phyloP scores from a whole-genome alignment of 1,140 invertebrate species.

The Bombus ignitus region DNA sequence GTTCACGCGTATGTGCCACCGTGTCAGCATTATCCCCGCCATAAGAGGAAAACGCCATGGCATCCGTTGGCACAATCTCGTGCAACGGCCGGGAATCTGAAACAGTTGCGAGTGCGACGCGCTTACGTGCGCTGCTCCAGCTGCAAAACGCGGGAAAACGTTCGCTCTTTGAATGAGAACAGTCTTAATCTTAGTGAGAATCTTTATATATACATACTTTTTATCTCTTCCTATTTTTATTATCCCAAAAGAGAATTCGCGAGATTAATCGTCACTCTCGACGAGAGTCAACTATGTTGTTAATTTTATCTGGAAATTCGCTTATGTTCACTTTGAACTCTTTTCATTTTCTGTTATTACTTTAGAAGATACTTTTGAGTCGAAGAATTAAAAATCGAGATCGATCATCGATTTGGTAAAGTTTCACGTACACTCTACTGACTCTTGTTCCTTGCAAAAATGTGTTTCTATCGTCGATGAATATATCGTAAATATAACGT shows the following conservation, averaged over 20 bases:
- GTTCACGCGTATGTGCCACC: conserved; percentile 34
- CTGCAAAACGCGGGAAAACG: conserved; percentile 44
- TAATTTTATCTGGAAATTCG: neutral
- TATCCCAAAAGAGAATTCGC: neutral
- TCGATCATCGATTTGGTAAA: no score
- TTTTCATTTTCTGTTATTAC: neutral
- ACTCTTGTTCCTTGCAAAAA: no score
- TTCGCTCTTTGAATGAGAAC: neutral
- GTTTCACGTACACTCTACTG: no score
- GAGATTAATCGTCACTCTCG: neutral
- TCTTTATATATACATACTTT: neutral
- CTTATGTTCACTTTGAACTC: neutral
- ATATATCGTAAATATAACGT: no score
- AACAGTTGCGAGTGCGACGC: conserved; percentile 70
- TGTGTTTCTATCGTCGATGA: no score
- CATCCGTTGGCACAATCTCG: conserved; percentile 70
- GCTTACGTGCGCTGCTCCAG: conserved; percentile 61
- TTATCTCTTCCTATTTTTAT: neutral
- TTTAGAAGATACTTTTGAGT: neutral
- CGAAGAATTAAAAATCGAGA: neutral
- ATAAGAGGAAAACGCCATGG: conserved; percentile 72
- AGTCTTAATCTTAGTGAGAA: conserved; percentile 14
- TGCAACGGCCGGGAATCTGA: conserved; percentile 68
- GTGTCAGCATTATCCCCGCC: conserved; percentile 67
- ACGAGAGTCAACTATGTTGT: neutral